Evolutionary conservation across 2,113 vertebrate species (phyloP), one percentile per base, ranked within the genome.

Genomic region (Lophius piscatorius): DNA sequence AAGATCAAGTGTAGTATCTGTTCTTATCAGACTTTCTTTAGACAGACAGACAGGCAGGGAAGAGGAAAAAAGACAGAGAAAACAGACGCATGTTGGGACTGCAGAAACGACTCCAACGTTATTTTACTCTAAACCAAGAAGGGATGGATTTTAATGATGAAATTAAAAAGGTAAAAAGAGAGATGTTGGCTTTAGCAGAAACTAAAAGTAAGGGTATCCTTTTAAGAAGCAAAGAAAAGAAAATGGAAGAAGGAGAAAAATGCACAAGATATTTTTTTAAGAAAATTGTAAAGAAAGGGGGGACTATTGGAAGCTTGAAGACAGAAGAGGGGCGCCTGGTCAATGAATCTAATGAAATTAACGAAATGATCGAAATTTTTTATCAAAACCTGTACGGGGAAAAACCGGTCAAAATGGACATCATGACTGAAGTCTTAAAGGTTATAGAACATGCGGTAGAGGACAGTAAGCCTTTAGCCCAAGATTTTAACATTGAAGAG

Each of bases 21-120:
- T n/a, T n/a, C n/a, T n/a, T n/a, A n/a, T n/a, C 16, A 49, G 42
- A 60, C 40, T 11, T 61, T 61, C 9, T 61, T 49, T 49, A 61
- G 42, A 16, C 4, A 40, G 13, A 23, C 20, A 61, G 42, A 16
- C 4, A 40, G 13, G 34, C 20, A 40, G 38, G 38, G 1, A 40
- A 40, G 10, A 40, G 17, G 17, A 40, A 40, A 5, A 40, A 40
- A 40, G 38, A 40, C 11, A 40, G 17, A 9, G 38, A 40, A 18
- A 11, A 38, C n/a, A 45, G 55, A 34, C 20, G 6, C 40, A 58
- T 35, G 55, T 22, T 35, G 40, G 55, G 29, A 36, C 56, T 60
- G 42, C 56, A 60, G 2, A 60, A 60, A 26, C 1, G 33, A 47
- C 31, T 60, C 0, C 56, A 60, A 0, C 1, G 42, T 1, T 60